Base-by-base conservation (phyloP, 64 coral and sea anemone genomes). In the Exaiptasia diaphana region DNA sequence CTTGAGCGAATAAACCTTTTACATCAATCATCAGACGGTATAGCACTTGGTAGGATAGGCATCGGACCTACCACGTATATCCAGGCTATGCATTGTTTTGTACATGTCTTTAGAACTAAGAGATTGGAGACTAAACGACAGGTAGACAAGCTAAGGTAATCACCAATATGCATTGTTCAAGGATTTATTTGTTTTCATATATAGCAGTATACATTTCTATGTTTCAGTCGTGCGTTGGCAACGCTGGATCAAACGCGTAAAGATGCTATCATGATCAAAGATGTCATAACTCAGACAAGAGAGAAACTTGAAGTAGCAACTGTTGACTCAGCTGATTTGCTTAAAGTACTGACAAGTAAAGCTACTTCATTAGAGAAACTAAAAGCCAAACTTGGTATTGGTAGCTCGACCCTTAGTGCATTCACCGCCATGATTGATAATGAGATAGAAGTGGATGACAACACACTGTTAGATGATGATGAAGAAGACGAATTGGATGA, bases 381-480 rank as follows among this genome's bases (percentile, higher is more conserved):
- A 8, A 99, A 99, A 38, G 90, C 95, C 0, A 99, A 93, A 68
- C 85, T 99, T 21, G 95, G 95, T 46, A 88, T 99, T 31, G 95
- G 95, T 0, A 99, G 95, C 53, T 41, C 73, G 18, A 99, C 95
- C 1, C 61, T 99, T 0, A 93, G 85, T 50, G 90, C 95, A 3
- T 99, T 99, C 28, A 79, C 91, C 4, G 95, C 84, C 25, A 30
- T 99, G 26, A 99, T 99, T 75, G 90, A 93, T 54, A 93, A 79
- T 49, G 95, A 99, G 37, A 99, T 99, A 43, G 95, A 93, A 22
- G 89, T 93, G 20, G 95, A 99, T n/a, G 95, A 99, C 27, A 71
- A 69, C 37, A 79, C 74, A 50, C 68, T 99, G 4, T 50, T 99
- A 13, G 65, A 89, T 45, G 95, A 92, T 73, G 95, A 99, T 12